Evolutionary conservation across 2,797 vertebrate genomes (phyloP).

Genomic region (Hipposideros larvatus): DNA sequence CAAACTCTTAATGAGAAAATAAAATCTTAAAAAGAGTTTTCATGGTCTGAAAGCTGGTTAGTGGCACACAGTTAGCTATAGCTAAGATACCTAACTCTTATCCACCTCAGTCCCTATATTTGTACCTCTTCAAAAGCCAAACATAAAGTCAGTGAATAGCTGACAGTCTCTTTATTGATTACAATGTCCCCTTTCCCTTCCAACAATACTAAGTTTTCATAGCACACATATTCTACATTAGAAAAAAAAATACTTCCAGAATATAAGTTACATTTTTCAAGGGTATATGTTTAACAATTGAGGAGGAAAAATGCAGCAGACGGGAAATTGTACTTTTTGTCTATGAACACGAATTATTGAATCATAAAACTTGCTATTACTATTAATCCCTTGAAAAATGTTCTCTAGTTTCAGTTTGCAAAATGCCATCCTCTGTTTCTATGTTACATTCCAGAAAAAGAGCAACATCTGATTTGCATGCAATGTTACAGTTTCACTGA

Average conservation of each 20-base stretch:
- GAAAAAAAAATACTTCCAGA: neutral
- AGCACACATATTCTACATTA: neutral
- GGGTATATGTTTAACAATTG: neutral
- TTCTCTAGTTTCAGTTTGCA: constrained; percentile 2
- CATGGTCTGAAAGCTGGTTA: neutral
- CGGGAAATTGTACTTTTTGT: neutral
- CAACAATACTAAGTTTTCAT: neutral
- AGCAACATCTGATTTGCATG: neutral
- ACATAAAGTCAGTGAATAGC: neutral
- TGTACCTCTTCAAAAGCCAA: neutral
- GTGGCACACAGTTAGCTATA: neutral
- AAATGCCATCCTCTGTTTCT: neutral
- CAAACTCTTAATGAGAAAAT: neutral
- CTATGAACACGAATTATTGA: neutral
- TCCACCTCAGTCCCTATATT: neutral
- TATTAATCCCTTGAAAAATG: constrained; percentile 28
- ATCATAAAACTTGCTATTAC: constrained; percentile 11
- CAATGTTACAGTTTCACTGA: neutral
- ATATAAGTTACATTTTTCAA: neutral
- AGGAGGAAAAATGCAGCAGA: neutral
- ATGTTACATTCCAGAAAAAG: neutral
- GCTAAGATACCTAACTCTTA: neutral
- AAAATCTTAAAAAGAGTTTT: neutral
- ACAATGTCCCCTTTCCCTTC: neutral
- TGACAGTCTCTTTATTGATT: neutral